These are phyloP conservation scores for Carterocephalus palaemon DNA, from an alignment of 2,888 invertebrate species.

Conservation along the genomic window DNA sequence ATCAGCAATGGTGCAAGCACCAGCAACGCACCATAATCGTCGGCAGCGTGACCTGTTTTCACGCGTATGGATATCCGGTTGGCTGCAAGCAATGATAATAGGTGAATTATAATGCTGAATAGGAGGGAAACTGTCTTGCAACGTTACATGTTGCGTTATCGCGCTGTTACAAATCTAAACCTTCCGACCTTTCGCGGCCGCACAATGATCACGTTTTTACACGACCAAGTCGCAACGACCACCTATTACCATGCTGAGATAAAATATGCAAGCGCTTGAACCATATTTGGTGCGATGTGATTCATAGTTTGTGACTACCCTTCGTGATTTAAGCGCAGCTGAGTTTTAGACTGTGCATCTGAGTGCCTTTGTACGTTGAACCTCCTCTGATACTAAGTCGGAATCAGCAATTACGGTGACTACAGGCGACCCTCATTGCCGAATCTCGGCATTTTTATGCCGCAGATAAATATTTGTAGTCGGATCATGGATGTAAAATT, in stretches of 20 bases:
- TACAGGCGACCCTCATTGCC: too few relatives aligned
- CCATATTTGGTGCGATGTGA: conserved; percentile 6
- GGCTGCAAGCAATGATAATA: conserved; percentile 54
- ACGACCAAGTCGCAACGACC: conserved; percentile 13
- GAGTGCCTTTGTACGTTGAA: too few relatives aligned
- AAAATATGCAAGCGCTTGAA: conserved; percentile 8
- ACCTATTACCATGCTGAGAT: conserved; percentile 3
- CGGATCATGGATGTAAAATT: too few relatives aligned
- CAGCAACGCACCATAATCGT: conserved; percentile 38
- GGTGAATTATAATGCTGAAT: conserved; percentile 45
- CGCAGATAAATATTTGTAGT: too few relatives aligned
- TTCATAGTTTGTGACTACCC: too few relatives aligned
- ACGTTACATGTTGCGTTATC: conserved; percentile 19
- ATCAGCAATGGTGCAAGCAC: conserved; percentile 43
- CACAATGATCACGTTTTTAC: conserved; percentile 22
- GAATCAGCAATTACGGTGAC: too few relatives aligned
- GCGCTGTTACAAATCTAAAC: conserved; percentile 13
- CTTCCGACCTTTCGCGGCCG: conserved; percentile 17
- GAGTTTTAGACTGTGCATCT: too few relatives aligned
- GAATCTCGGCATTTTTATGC: too few relatives aligned
- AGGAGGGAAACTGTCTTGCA: conserved; percentile 30
- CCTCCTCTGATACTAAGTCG: too few relatives aligned
- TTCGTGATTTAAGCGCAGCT: too few relatives aligned
- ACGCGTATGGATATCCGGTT: conserved; percentile 70
- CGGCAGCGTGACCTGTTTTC: conserved; percentile 56